Percentiles rank a stretch among this genome's conserved stretches.
These are phyloP conservation scores for Cacajao melanocephalus DNA, from an alignment of 2,797 vertebrate species.

Conservation along the genomic window DNA sequence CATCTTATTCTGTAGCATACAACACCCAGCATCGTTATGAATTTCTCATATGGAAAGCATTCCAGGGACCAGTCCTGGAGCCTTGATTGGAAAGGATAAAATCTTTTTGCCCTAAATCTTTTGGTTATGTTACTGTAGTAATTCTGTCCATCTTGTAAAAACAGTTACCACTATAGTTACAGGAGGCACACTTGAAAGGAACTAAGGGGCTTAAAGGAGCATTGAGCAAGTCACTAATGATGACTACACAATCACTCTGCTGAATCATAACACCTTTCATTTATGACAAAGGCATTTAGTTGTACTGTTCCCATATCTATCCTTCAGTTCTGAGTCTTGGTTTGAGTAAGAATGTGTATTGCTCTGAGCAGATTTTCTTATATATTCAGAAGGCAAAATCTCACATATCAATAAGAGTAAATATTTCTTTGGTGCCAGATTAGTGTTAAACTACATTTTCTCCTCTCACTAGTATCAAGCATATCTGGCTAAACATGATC, in stretches of 20 bases:
- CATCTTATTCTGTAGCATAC: background rate
- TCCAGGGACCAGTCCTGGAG: background rate
- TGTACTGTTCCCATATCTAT: background rate
- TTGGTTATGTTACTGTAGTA: background rate
- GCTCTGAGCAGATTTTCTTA: background rate
- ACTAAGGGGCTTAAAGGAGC: background rate
- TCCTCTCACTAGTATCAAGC: background rate
- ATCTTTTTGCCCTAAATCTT: background rate
- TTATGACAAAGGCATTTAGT: background rate
- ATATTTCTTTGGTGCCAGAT: background rate
- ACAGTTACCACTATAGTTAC: background rate
- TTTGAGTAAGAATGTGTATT: background rate
- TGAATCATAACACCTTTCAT: accelerated
- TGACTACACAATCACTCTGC: background rate
- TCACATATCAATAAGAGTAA: background rate
- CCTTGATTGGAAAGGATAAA: background rate
- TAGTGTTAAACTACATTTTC: background rate
- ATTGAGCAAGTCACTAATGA: background rate
- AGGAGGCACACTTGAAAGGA: background rate
- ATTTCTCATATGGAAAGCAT: background rate
- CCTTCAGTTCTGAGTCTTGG: background rate
- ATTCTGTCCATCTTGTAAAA: background rate
- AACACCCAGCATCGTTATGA: no score
- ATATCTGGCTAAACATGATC: background rate
- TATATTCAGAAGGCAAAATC: background rate